Evolutionary conservation across 2,888 invertebrate species (phyloP), one percentile per base, ranked within the genome.

Genomic region (Macaria notata): DNA sequence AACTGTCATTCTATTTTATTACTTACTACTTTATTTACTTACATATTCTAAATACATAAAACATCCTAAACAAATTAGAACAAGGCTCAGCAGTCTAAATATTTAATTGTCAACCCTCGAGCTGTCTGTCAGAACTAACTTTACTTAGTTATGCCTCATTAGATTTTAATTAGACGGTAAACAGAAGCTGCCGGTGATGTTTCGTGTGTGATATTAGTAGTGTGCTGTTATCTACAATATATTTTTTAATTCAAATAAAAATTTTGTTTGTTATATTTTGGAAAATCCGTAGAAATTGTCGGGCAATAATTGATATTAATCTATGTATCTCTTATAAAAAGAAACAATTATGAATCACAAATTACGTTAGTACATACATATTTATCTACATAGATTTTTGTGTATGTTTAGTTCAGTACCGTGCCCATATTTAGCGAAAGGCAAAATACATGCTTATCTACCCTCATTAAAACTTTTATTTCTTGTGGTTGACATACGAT

Each of bases 141-240:
- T 53, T 54, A 49, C 51, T 59, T 54, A 47, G 59, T 46, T 59
- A 59, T 51, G 51, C 51, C 52, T 54, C 31, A 55, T 59, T 48
- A 44, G 7, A 47, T 31, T 33, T 33, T 54, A 59, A 59, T 54
- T 52, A 51, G 42, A 6, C 31, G 41, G 51, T 43, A 44, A 50
- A 54, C 33, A 19, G 7, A 46, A 38, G 44, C n/a, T 49, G 55
- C 19, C 48, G 9, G 54, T 54, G 44, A 19, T 45, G 50, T 57
- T 49, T 9, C 29, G 31, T 49, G 46, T 30, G 36, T 19, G 9
- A 36, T 3, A 8, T 56, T 30, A 43, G 9, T 19, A 19, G 19
- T 19, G 2, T 2, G 19, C 19, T 19, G 42, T 33, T 31, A 31
- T 2, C 19, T 19, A 19, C 19, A n/a, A n/a, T n/a, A n/a, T n/a